These are phyloP conservation scores for Drosophila kanekoi DNA, from an alignment of 2,888 invertebrate genomes.

Conservation along the genomic window DNA sequence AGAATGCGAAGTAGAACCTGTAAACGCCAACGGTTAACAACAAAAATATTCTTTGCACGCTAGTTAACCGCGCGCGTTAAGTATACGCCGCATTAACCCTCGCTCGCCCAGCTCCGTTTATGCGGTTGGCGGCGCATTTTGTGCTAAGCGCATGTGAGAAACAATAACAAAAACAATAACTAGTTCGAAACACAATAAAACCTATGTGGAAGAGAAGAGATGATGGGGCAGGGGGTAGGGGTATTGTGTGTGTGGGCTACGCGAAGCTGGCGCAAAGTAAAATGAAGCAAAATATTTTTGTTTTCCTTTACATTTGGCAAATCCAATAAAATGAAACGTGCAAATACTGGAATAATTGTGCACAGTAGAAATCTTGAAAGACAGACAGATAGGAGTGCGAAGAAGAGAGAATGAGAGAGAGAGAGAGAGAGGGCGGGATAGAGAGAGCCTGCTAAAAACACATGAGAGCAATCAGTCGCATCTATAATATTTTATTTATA, in stretches of 20 bases:
- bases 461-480: slow-evolving; percentile 29
- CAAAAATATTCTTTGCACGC: slow-evolving; percentile 37
- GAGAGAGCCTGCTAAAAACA: slow-evolving; percentile 1
- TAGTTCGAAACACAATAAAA: slow-evolving; percentile 20
- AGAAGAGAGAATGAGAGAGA: background rate
- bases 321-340: slow-evolving; percentile 55
- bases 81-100: slow-evolving; percentile 59
- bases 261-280: background rate
- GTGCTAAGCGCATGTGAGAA: slow-evolving; percentile 42
- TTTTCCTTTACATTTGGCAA: slow-evolving; percentile 46
- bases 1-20: too few species aligned
- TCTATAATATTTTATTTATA: slow-evolving; percentile 63
- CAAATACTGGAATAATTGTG: slow-evolving; percentile 58
- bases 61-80: slow-evolving; percentile 61
- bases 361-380: slow-evolving; percentile 23
- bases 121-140: slow-evolving; percentile 62
- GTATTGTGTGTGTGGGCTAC: background rate
- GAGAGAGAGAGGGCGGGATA: background rate
- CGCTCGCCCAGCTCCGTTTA: slow-evolving; percentile 7
- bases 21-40: slow-evolving; percentile 1
- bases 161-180: slow-evolving; percentile 31
- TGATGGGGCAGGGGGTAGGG: background rate
- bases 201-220: background rate
- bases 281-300: slow-evolving; percentile 41
- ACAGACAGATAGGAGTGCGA: background rate